Conservation (phyloP, 2,113 vertebrate genomes). For the Malurus melanocephalus region DNA sequence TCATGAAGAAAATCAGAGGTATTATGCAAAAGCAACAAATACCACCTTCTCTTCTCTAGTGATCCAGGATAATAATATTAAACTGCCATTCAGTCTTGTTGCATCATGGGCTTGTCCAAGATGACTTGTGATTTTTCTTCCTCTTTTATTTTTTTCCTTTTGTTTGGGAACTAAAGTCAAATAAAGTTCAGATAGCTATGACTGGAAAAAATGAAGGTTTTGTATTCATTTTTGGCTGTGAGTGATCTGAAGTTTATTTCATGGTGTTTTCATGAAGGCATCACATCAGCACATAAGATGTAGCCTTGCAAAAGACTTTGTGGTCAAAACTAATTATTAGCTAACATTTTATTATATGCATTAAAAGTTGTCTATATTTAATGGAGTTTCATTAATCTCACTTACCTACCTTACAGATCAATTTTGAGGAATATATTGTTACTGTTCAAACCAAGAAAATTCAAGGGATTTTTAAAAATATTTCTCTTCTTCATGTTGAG, state of each 20-base stretch:
- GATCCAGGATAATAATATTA: neutral
- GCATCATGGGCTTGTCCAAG: neutral
- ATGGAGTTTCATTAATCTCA: neutral
- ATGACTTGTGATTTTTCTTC: neutral
- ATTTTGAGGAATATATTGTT: neutral
- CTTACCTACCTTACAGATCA: neutral
- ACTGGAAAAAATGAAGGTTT: neutral
- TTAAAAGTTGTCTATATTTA: neutral
- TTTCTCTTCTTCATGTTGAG: neutral
- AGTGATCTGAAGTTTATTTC: neutral
- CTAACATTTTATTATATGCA: neutral
- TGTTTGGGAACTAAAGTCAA: neutral
- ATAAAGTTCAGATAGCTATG: neutral
- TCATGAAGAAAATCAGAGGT: slow-evolving; percentile 8
- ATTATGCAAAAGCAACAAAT: neutral
- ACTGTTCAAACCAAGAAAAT: neutral
- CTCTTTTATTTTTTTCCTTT: neutral
- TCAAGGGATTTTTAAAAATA: accelerated
- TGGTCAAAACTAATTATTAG: neutral
- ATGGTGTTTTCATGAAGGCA: neutral
- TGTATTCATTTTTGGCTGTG: neutral
- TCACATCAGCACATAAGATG: neutral
- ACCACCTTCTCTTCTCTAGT: neutral
- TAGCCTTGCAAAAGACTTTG: neutral
- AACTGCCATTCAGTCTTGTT: neutral